Percentiles rank a stretch among this genome's conserved stretches.
Evolutionary conservation across 2,888 invertebrate species (phyloP).

Genomic region (Shargacucullia verbasci): DNA sequence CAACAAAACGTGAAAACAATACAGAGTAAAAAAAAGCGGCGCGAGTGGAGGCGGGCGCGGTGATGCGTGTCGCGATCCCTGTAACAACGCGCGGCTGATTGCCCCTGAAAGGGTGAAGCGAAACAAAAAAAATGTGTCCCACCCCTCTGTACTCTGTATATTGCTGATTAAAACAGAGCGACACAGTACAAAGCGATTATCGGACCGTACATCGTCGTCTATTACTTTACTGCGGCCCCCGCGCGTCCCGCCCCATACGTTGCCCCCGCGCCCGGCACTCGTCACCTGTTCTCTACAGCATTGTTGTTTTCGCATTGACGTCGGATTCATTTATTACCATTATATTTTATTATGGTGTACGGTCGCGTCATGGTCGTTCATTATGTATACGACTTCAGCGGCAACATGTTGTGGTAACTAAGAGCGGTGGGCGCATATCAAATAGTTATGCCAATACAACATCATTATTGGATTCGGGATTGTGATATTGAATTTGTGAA

Average conservation of each 20-base stretch:
- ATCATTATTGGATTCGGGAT: too few species aligned
- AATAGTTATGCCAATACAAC: too few species aligned
- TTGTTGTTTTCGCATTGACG: conserved; percentile 65
- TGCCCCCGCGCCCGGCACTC: conserved; percentile 2
- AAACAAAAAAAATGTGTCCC: conserved; percentile 70
- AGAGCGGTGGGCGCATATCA: too few species aligned
- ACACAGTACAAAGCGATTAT: conserved; percentile 83
- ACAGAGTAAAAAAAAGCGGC: conserved; percentile 54
- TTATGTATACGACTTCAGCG: too few species aligned
- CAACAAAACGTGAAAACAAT: conserved; percentile 63
- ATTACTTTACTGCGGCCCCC: conserved; percentile 62
- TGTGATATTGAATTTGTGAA: too few species aligned
- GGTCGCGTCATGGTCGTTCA: background rate
- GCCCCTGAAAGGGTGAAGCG: conserved; percentile 79
- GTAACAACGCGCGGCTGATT: conserved; percentile 81
- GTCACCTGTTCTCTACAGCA: conserved; percentile 27
- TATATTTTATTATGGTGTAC: conserved; percentile 60
- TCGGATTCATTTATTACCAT: conserved; percentile 69
- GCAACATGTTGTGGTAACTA: too few species aligned
- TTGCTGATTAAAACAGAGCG: conserved; percentile 82
- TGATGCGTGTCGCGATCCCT: conserved; percentile 74
- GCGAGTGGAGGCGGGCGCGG: conserved; percentile 62
- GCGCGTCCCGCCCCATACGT: conserved; percentile 6
- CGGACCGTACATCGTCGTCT: conserved; percentile 77
- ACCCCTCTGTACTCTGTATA: conserved; percentile 66